Conservation (phyloP, 2,888 invertebrate genomes). For the Limnephilus marmoratus region DNA sequence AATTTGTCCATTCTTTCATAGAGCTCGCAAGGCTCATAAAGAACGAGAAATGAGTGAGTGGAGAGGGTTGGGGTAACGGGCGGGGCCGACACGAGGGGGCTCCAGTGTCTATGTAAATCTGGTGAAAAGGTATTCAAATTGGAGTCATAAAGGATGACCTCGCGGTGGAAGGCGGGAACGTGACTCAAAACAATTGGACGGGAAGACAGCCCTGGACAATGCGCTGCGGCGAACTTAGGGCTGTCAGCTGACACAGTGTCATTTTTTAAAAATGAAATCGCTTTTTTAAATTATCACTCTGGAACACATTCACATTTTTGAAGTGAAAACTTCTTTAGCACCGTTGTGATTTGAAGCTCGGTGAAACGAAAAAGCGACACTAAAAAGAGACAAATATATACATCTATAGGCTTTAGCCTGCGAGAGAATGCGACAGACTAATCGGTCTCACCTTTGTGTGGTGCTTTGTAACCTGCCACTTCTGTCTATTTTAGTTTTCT, state of each 20-base stretch:
- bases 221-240: slow-evolving; percentile 56
- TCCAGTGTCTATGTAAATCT: slow-evolving; percentile 64
- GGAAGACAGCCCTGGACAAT: slow-evolving; percentile 58
- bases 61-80: background rate
- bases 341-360: no score
- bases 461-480: no score
- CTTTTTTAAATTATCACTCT: no score
- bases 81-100: slow-evolving; percentile 54
- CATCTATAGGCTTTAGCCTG: no score
- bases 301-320: no score
- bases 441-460: no score
- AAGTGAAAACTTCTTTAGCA: no score
- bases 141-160: slow-evolving; percentile 66
- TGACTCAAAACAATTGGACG: slow-evolving; percentile 66
- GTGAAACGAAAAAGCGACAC: no score
- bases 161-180: slow-evolving; percentile 67
- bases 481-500: no score
- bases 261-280: no score
- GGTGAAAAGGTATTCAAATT: slow-evolving; percentile 66
- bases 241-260: slow-evolving; percentile 61
- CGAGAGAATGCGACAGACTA: no score
- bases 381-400: no score
- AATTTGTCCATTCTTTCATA: slow-evolving; percentile 31
- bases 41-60: slow-evolving; percentile 40
- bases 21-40: slow-evolving; percentile 7